These are phyloP conservation scores for Camponotus fellah DNA, from an alignment of 2,888 invertebrate species.

Conservation along the genomic window DNA sequence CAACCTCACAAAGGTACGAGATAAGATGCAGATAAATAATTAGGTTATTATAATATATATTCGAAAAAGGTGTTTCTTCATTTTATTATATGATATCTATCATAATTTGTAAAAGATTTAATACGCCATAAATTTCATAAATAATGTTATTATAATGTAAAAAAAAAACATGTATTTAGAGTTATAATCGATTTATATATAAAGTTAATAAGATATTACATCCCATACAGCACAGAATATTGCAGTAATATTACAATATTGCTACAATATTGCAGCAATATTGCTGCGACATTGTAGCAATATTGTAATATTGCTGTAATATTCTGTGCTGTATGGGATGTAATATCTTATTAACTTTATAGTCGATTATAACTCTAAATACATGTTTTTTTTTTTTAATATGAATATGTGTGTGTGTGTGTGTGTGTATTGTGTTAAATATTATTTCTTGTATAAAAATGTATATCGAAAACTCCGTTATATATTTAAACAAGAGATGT, in stretches of 20 bases:
- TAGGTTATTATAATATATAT: neutral
- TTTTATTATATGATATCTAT: neutral
- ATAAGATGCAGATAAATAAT: neutral
- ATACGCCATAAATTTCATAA: neutral
- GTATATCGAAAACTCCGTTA: neutral
- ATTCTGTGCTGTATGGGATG: too few species aligned
- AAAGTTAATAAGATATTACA: neutral
- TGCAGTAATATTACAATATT: too few species aligned
- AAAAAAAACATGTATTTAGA: neutral
- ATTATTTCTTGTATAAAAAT: neutral
- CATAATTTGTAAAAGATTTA: neutral
- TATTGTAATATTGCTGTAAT: too few species aligned
- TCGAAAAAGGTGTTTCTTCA: neutral
- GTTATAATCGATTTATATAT: neutral
- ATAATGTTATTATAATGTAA: neutral
- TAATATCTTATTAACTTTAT: too few species aligned
- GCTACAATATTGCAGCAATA: too few species aligned
- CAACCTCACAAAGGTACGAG: constrained; percentile 50
- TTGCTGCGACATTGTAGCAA: too few species aligned
- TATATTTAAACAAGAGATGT: neutral
- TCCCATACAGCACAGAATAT: too few species aligned
- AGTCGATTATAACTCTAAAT: too few species aligned
- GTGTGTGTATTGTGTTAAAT: neutral
- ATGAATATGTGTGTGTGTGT: neutral
- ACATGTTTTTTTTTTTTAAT: too few species aligned